Conservation (phyloP, 2,113 vertebrate genomes). For the Typhlomys cinereus region DNA sequence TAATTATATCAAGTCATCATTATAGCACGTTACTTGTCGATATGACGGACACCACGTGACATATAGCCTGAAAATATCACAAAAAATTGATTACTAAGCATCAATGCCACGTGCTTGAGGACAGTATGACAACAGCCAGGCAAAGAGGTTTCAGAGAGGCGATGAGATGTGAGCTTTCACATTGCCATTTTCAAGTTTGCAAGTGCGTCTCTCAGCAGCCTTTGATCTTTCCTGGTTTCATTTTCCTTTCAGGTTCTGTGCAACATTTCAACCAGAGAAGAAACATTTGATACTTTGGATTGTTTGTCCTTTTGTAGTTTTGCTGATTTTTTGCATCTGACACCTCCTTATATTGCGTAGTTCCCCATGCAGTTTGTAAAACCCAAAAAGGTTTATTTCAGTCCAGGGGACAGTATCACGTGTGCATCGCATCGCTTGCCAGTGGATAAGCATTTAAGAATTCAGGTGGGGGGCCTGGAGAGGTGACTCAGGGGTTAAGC, state of each 20-base stretch:
- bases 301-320: constrained; percentile 58
- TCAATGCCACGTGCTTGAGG: not conserved
- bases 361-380: constrained; percentile 63
- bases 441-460: not conserved
- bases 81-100: not conserved
- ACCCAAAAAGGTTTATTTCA: constrained; percentile 54
- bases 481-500: too few species aligned
- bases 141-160: not conserved
- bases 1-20: not conserved
- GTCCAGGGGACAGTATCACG: constrained; percentile 41
- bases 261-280: constrained; percentile 32
- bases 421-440: not conserved
- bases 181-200: not conserved
- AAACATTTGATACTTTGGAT: constrained; percentile 6
- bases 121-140: not conserved
- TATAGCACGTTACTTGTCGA: not conserved
- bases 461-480: too few species aligned
- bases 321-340: constrained; percentile 65
- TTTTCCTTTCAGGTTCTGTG: constrained; percentile 13
- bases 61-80: not conserved
- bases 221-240: constrained; percentile 31
- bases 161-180: not conserved
- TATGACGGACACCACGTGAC: not conserved
- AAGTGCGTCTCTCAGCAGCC: not conserved
- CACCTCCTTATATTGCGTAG: constrained; percentile 35